These are phyloP conservation scores for Romanogobio albipinnatus DNA, from an alignment of 2,113 vertebrate species.

Conservation along the genomic window DNA sequence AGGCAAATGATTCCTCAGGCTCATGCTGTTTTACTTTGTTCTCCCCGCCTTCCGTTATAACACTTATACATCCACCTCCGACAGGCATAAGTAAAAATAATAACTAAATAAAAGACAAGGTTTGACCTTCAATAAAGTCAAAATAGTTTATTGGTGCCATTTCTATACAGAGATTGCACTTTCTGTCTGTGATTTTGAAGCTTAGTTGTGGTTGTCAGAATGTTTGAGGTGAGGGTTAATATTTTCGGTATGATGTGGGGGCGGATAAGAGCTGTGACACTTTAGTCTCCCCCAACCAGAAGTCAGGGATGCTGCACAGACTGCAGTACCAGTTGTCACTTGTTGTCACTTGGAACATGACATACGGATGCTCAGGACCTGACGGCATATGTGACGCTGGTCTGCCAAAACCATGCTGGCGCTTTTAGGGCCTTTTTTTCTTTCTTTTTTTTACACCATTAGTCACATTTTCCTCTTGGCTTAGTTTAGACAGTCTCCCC, in stretches of 20 bases:
- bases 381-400: slow-evolving; percentile 51
- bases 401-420: slow-evolving; percentile 57
- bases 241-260: slow-evolving; percentile 14
- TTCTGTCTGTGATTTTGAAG: not conserved
- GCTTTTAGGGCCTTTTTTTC: slow-evolving; percentile 21
- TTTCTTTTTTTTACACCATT: slow-evolving; percentile 51
- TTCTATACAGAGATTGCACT: not conserved
- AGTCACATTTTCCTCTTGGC: slow-evolving; percentile 59
- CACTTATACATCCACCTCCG: slow-evolving; percentile 26
- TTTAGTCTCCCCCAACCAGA: slow-evolving; percentile 31
- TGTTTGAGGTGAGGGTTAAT: not conserved
- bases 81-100: slow-evolving; percentile 5
- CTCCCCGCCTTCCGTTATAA: not conserved
- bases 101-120: not conserved
- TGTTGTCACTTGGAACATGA: slow-evolving; percentile 54
- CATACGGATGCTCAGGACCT: slow-evolving; percentile 56
- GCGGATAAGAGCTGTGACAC: slow-evolving; percentile 43
- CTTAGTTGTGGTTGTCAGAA: not conserved
- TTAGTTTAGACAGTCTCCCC: slow-evolving; percentile 26
- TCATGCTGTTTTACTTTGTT: slow-evolving; percentile 31
- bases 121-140: not conserved
- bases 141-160: not conserved
- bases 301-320: slow-evolving; percentile 49
- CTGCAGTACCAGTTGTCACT: slow-evolving; percentile 59
- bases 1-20: slow-evolving; percentile 29